phyloP scores from a whole-genome alignment of 2,113 vertebrate species.

The Sprattus sprattus region DNA sequence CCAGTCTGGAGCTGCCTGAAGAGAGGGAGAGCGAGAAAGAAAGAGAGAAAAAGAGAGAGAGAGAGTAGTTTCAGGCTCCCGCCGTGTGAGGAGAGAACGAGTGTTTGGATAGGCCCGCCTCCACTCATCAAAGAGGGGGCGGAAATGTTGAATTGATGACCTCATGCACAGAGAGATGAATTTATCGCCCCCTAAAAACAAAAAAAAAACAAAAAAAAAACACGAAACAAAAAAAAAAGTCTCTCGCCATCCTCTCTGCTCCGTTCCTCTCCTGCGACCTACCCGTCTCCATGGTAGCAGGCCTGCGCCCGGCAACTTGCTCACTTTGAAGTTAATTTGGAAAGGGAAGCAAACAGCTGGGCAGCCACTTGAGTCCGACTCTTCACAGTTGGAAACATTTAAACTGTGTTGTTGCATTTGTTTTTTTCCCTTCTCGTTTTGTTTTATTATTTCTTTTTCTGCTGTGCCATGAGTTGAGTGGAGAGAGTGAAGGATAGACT shows the following conservation, averaged over 20 bases:
- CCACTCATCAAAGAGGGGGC: conserved; percentile 76
- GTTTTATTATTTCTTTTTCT: conserved; percentile 19
- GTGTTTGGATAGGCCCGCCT: conserved; percentile 66
- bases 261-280: conserved; percentile 49
- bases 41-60: conserved; percentile 49
- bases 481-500: conserved; percentile 31
- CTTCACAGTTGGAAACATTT: conserved; percentile 85
- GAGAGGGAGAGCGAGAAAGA: conserved; percentile 49
- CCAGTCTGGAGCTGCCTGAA: conserved; percentile 30
- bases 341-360: conserved; percentile 78
- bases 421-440: not conserved
- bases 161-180: conserved; percentile 86
- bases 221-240: not conserved
- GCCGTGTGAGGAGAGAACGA: conserved; percentile 49
- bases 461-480: conserved; percentile 17
- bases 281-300: conserved; percentile 63
- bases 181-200: conserved; percentile 73
- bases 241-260: conserved; percentile 73
- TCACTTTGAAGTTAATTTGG: conserved; percentile 84
- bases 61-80: conserved; percentile 52
- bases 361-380: conserved; percentile 80
- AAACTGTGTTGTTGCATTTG: conserved; percentile 74
- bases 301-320: conserved; percentile 75
- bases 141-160: conserved; percentile 90
- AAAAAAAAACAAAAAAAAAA: not conserved